These are phyloP conservation scores for Calameuta filiformis DNA, from an alignment of 2,888 invertebrate species.

Conservation along the genomic window DNA sequence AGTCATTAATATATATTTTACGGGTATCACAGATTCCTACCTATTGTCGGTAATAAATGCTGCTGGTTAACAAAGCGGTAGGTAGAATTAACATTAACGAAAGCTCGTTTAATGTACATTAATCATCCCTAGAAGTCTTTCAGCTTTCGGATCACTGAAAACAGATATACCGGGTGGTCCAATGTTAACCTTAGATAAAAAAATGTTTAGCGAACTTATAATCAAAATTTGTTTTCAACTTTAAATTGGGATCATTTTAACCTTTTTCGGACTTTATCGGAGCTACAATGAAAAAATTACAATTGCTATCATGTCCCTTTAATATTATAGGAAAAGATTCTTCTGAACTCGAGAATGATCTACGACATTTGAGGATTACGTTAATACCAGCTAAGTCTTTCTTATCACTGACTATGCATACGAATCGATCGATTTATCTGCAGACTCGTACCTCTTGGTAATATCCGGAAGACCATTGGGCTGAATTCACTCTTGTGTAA, in stretches of 20 bases:
- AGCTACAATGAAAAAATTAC: neutral
- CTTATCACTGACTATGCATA: neutral
- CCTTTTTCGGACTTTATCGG: no score
- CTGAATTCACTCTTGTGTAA: neutral
- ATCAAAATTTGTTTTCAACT: no score
- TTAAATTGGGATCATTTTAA: no score
- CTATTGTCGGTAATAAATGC: neutral
- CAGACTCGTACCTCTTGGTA: neutral
- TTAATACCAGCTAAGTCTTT: neutral
- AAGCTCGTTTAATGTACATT: neutral
- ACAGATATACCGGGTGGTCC: neutral
- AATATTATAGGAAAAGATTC: neutral
- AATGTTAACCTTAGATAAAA: neutral
- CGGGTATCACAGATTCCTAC: neutral
- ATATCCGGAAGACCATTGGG: neutral
- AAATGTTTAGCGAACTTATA: neutral
- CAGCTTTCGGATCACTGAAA: neutral
- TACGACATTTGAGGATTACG: neutral
- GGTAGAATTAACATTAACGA: neutral
- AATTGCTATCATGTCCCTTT: neutral
- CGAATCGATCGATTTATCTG: neutral
- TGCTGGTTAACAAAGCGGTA: neutral
- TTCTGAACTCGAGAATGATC: neutral
- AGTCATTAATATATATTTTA: neutral
- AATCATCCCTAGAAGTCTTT: neutral